Percentiles rank a stretch among this genome's conserved stretches.
phyloP scores from a whole-genome alignment of 2,113 vertebrate species.

The Ploceus nigricollis region DNA sequence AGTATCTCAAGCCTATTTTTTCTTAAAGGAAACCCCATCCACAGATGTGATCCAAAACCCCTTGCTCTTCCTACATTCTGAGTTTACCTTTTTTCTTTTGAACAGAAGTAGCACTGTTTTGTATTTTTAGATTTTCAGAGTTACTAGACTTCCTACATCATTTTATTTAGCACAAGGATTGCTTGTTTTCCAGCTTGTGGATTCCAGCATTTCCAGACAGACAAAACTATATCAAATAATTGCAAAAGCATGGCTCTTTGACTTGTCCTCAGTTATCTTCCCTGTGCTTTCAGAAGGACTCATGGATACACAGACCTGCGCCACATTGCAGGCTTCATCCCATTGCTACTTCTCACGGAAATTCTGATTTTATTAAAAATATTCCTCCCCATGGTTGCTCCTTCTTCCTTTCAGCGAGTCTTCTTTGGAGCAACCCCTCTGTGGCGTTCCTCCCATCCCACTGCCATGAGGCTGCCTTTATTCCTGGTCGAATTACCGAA shows the following conservation, averaged over 20 bases:
- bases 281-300: background rate
- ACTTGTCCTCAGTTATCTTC: background rate
- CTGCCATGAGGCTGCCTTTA: slow-evolving; percentile 15
- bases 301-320: background rate
- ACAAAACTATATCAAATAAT: background rate
- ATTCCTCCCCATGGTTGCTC: background rate
- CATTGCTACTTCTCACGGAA: background rate
- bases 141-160: background rate
- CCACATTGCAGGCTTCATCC: background rate
- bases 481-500: background rate
- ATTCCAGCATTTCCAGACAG: background rate
- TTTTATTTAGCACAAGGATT: background rate
- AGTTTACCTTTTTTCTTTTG: background rate
- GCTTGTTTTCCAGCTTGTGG: background rate
- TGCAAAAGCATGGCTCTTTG: background rate
- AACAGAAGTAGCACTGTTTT: background rate
- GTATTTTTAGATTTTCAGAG: background rate
- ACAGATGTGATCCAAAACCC: background rate
- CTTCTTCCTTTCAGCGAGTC: background rate
- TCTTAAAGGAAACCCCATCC: background rate
- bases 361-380: background rate
- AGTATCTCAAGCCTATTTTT: background rate
- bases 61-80: background rate
- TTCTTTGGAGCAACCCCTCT: background rate
- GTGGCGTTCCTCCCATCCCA: background rate